Evolutionary conservation across 2,113 vertebrate species (phyloP).

Genomic region (Brachyhypopomus gauderio): DNA sequence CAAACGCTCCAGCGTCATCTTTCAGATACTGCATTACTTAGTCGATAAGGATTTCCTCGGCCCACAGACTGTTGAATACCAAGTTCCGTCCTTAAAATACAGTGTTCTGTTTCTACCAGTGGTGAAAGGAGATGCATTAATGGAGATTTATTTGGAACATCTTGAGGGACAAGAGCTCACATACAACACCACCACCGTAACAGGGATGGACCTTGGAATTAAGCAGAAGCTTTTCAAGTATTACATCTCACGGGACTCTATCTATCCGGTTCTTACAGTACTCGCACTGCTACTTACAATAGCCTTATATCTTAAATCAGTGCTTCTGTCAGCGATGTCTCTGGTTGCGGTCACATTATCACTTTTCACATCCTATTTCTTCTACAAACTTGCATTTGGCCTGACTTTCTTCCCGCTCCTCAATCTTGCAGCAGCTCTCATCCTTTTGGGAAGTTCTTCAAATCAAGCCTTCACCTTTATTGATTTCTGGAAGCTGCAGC

Average conservation of each 20-base stretch:
- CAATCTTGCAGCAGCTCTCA: conserved; percentile 83
- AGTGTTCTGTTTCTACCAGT: conserved; percentile 90
- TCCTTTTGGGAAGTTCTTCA: conserved; percentile 87
- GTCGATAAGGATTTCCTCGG: conserved; percentile 95
- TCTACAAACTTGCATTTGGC: conserved; percentile 91
- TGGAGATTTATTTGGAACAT: conserved; percentile 90
- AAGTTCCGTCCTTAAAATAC: conserved; percentile 96
- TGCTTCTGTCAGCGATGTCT: conserved; percentile 87
- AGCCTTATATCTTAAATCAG: conserved; percentile 86
- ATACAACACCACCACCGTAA: conserved; percentile 88
- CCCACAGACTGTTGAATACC: conserved; percentile 91
- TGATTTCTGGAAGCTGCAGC: conserved; percentile 90
- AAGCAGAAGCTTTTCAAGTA: conserved; percentile 90
- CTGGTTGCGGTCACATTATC: conserved; percentile 82
- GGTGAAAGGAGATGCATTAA: conserved; percentile 85
- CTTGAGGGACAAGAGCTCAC: conserved; percentile 82
- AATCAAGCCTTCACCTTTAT: conserved; percentile 92
- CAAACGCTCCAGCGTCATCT: conserved; percentile 81
- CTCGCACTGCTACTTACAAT: conserved; percentile 85
- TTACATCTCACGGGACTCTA: conserved; percentile 86
- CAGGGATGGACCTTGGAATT: conserved; percentile 95
- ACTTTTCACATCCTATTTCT: conserved; percentile 88
- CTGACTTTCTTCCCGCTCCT: conserved; percentile 92
- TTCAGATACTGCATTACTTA: conserved; percentile 92
- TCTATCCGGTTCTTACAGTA: conserved; percentile 87